These are phyloP conservation scores for Pandemis heparana DNA, from an alignment of 2,888 invertebrate species.

Conservation along the genomic window DNA sequence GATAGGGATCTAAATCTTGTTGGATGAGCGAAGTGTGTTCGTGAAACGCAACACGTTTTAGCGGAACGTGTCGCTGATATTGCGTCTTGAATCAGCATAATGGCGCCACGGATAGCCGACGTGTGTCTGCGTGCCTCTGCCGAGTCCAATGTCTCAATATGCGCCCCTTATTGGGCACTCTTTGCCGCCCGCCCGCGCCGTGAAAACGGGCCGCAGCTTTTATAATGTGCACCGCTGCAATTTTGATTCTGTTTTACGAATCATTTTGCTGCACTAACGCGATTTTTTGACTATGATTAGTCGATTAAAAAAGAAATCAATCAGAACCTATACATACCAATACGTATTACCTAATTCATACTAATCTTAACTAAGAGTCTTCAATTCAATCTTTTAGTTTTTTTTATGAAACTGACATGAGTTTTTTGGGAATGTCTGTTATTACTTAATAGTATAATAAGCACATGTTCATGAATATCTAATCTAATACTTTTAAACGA, in stretches of 20 bases:
- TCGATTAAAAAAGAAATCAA: too few relatives aligned
- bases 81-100: slow-evolving; percentile 70
- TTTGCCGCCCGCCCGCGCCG: slow-evolving; percentile 5
- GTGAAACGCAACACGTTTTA: slow-evolving; percentile 50
- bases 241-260: not conserved
- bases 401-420: too few relatives aligned
- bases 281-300: too few relatives aligned
- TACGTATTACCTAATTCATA: too few relatives aligned
- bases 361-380: too few relatives aligned
- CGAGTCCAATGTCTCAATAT: slow-evolving; percentile 62
- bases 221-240: not conserved
- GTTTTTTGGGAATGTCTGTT: too few relatives aligned
- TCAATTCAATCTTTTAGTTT: too few relatives aligned
- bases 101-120: slow-evolving; percentile 63
- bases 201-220: not conserved
- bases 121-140: slow-evolving; percentile 67
- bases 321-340: too few relatives aligned
- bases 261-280: not conserved
- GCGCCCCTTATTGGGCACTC: slow-evolving; percentile 31
- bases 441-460: too few relatives aligned
- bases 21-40: slow-evolving; percentile 37
- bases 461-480: too few relatives aligned
- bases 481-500: too few relatives aligned
- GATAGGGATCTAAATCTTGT: slow-evolving; percentile 49
- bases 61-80: slow-evolving; percentile 54